Evolutionary conservation across 2,797 vertebrate species (phyloP).

Genomic region (Psittacula echo): DNA sequence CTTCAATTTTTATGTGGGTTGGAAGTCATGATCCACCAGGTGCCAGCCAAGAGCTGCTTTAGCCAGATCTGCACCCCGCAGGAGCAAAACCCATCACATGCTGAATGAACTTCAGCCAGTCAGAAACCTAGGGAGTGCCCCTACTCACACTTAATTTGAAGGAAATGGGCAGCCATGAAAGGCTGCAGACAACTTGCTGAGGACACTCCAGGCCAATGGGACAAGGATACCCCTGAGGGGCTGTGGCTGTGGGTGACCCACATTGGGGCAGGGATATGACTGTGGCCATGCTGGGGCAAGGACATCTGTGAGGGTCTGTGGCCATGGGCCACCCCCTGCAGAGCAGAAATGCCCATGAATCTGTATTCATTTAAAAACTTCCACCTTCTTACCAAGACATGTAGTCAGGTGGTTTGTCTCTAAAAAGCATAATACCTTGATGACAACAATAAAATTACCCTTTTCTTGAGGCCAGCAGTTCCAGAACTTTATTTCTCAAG

Average conservation of each 20-base stretch:
- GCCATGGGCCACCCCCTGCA: neutral
- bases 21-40: neutral
- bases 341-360: neutral
- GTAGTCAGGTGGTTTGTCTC: neutral
- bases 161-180: neutral
- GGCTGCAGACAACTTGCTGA: neutral
- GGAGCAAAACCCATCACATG: neutral
- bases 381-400: neutral
- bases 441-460: neutral
- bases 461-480: neutral
- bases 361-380: neutral
- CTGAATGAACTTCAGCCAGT: neutral
- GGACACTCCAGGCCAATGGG: neutral
- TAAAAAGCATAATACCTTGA: neutral
- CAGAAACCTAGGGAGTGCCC: neutral
- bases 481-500: neutral
- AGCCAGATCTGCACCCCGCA: neutral
- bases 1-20: neutral
- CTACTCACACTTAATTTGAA: neutral
- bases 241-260: neutral
- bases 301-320: neutral
- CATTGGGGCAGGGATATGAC: rapidly evolving
- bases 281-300: neutral
- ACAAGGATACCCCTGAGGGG: neutral
- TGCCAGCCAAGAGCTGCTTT: neutral